Base-by-base conservation (phyloP, 1,140 invertebrate genomes). In the Lepidotrigona ventralis region DNA sequence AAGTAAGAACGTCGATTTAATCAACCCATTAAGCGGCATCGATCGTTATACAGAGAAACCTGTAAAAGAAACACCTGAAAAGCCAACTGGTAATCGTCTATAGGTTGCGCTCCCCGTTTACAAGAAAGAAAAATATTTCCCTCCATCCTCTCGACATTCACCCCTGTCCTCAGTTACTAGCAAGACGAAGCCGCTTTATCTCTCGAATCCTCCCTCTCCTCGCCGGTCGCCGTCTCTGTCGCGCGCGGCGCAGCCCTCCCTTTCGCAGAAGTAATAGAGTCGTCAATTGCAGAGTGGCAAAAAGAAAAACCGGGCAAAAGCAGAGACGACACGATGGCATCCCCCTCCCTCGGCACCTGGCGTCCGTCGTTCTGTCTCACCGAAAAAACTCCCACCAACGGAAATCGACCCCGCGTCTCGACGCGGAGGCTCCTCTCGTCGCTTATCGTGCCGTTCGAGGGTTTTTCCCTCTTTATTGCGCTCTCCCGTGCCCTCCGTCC, bases 341-440 rank as follows among this genome's bases (percentile, higher is more conserved):
- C 79, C 76, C 81, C 68, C 66, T 46, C 8, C 39, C 39, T 46
- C 39, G 26, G 33, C 29, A 60, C 75, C 77, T 78, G 72, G 51
- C 21, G 71, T 1, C 8, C 12, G 46, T 11, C 63, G 33, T 53
- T 53, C 46, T 68, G 73, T 58, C 46, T 46, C 51, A 69, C 60
- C 78, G 81, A 87, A 90, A 87, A 91, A 90, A 83, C 76, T 85
- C 85, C 87, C 89, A 85, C 90, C 85, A 84, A 73, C 89, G 90
- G 89, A 91, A 90, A 91, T 91, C 85, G 89, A 90, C 85, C 83
- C 79, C 83, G 83, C 85, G 82, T 85, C 88, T 74, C 60, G 82
- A 85, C 86, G 79, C 64, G 70, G 86, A 87, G 86, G 64, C 82
- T 80, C 83, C 78, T 83, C 86, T 87, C 86, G 81, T 87, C 82